Evolutionary conservation across 2,113 vertebrate species (phyloP).

Genomic region (Anthoscopus minutus): DNA sequence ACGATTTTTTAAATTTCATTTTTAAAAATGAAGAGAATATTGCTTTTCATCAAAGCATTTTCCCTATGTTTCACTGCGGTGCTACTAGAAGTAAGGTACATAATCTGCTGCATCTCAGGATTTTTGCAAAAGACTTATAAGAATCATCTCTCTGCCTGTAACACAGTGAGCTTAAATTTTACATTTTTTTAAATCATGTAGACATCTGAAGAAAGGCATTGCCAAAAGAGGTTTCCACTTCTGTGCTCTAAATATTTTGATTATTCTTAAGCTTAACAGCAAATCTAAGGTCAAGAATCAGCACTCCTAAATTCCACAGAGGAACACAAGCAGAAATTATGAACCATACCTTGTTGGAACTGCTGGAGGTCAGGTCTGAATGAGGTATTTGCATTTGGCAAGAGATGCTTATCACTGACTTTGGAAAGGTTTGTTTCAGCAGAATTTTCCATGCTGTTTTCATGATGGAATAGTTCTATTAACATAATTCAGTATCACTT

Average conservation of each 20-base stretch:
- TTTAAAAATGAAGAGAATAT: background rate
- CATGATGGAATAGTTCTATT: background rate
- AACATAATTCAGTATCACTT: background rate
- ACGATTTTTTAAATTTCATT: background rate
- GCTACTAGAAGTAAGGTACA: background rate
- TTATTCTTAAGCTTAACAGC: background rate
- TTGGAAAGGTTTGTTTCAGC: background rate
- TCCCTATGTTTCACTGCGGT: background rate
- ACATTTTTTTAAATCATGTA: background rate
- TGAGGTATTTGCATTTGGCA: background rate
- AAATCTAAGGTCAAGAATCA: constrained; percentile 31
- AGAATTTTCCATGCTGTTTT: background rate
- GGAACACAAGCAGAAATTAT: constrained; percentile 39
- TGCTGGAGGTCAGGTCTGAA: background rate
- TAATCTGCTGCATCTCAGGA: background rate
- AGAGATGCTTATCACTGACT: background rate
- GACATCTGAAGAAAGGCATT: background rate
- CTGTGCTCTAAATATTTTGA: background rate
- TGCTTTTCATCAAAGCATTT: background rate
- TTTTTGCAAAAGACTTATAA: background rate
- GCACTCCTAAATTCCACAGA: background rate
- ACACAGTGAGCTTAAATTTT: background rate
- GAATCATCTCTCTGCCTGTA: background rate
- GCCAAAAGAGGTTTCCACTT: background rate
- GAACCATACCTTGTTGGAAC: background rate